These are phyloP conservation scores for Leucophenga montana DNA, from an alignment of 2,888 invertebrate genomes.

Conservation along the genomic window DNA sequence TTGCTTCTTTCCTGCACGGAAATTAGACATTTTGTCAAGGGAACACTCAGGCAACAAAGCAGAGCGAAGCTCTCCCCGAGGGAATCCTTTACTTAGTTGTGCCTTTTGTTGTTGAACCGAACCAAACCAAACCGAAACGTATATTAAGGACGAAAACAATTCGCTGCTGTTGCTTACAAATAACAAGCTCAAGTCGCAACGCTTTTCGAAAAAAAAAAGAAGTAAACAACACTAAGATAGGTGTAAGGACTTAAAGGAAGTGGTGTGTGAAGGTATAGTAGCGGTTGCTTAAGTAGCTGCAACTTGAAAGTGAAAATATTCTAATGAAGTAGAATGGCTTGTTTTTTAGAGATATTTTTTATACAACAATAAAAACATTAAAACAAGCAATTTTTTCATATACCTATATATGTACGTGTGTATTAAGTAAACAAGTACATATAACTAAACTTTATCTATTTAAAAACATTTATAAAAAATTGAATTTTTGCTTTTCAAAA, in stretches of 20 bases:
- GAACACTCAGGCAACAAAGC: constrained; percentile 51
- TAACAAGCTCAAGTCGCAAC: not conserved
- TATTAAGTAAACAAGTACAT: constrained; percentile 58
- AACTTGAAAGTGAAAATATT: constrained; percentile 64
- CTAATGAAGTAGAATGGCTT: constrained; percentile 54
- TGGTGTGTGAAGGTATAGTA: too few relatives aligned
- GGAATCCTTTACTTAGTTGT: constrained; percentile 15
- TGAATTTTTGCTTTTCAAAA: not conserved
- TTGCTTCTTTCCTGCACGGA: constrained; percentile 66
- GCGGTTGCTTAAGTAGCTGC: constrained; percentile 10
- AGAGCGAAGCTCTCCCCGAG: constrained; percentile 17
- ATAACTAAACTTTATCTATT: constrained; percentile 64
- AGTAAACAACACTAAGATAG: not conserved
- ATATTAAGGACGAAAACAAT: constrained; percentile 51
- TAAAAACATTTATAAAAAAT: constrained; percentile 47
- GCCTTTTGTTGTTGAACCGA: not conserved
- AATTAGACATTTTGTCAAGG: constrained; percentile 68
- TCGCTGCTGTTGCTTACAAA: constrained; percentile 16
- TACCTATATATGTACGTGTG: constrained; percentile 20
- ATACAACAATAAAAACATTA: too few relatives aligned
- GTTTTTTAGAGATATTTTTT: not conserved
- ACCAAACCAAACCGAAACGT: not conserved
- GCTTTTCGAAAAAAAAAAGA: constrained; percentile 38
- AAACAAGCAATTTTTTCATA: not conserved
- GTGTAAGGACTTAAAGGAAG: too few relatives aligned